Percentiles rank a stretch among this genome's conserved stretches.
These are phyloP conservation scores for Aphis craccivora DNA, from an alignment of 1,140 invertebrate genomes.

Conservation along the genomic window DNA sequence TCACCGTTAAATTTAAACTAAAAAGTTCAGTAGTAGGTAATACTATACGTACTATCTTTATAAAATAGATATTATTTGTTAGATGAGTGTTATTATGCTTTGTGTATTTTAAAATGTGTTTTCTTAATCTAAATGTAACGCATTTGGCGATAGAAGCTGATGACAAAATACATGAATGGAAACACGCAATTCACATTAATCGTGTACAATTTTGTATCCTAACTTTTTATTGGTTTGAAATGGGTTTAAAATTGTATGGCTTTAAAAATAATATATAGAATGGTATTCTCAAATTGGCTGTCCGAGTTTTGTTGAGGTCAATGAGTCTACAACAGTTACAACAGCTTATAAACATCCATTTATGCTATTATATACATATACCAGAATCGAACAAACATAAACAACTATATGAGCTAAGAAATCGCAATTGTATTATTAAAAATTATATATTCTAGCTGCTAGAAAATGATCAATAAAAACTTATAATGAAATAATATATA, in stretches of 20 bases:
- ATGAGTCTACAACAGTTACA: background rate
- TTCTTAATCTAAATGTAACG: constrained; percentile 9
- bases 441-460: background rate
- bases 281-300: background rate
- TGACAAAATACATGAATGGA: background rate
- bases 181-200: background rate
- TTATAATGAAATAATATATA: too few species aligned
- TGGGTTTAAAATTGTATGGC: background rate
- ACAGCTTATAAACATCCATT: background rate
- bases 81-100: background rate
- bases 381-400: background rate
- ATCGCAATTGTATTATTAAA: background rate
- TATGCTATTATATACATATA: background rate
- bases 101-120: background rate
- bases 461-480: background rate
- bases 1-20: background rate
- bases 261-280: background rate
- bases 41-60: background rate
- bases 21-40: background rate
- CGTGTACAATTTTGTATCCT: background rate
- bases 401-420: background rate
- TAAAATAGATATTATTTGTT: background rate
- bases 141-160: background rate
- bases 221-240: constrained; percentile 24
- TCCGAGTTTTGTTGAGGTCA: constrained; percentile 7